These are phyloP conservation scores for Drosophila crucigera DNA, from an alignment of 2,888 invertebrate species.

Conservation along the genomic window DNA sequence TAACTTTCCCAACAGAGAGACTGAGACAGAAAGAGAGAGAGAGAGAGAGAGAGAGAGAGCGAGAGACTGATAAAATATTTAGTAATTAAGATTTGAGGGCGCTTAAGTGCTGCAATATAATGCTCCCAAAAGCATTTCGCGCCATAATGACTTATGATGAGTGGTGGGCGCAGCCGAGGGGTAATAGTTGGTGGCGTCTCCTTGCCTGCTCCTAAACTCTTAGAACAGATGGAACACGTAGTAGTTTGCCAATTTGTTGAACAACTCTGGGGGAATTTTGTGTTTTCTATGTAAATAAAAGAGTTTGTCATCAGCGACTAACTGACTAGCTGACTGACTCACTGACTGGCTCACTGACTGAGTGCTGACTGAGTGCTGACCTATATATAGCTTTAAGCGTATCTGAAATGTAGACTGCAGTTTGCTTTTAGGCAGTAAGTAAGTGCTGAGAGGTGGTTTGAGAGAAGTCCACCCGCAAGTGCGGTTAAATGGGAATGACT, in stretches of 20 bases:
- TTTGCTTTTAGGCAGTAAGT: not conserved
- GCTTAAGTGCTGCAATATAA: conserved; percentile 38
- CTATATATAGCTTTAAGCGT: not conserved
- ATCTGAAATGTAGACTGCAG: not conserved
- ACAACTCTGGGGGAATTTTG: not conserved
- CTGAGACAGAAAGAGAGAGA: not conserved
- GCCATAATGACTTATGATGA: conserved; percentile 48
- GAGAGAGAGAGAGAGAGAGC: not conserved
- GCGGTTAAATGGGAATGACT: not conserved
- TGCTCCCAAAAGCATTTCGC: conserved; percentile 25
- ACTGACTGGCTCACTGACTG: not conserved
- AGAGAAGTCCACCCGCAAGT: not conserved
- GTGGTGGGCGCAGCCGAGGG: not conserved
- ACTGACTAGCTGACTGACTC: not conserved
- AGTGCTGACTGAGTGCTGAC: not conserved
- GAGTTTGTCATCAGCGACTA: conserved; percentile 1
- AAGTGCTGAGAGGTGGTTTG: not conserved
- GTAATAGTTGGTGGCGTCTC: not conserved
- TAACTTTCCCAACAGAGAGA: conserved; percentile 11
- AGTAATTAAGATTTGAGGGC: conserved; percentile 68
- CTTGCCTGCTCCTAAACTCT: not conserved
- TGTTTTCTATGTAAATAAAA: conserved; percentile 2
- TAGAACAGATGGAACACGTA: not conserved
- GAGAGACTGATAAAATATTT: conserved; percentile 48
- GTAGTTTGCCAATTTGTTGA: conserved; percentile 27